Evolutionary conservation across 2,797 vertebrate species (phyloP), one percentile per base, ranked within the genome.

Genomic region (Sebastes elongatus): DNA sequence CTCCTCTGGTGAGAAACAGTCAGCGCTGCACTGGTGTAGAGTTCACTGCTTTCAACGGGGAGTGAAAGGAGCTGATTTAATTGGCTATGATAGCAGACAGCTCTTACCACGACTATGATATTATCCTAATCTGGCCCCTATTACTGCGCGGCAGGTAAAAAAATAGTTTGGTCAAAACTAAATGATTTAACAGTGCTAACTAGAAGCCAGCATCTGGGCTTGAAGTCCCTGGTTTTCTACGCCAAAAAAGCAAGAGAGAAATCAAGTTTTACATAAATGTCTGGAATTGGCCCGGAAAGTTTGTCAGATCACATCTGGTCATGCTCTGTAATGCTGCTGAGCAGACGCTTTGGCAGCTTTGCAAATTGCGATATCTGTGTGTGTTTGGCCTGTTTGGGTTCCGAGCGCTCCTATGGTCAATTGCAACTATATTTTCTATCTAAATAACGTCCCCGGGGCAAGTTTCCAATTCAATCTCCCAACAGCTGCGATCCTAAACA

Each of bases 251-350:
- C 72, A 63, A 83, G 63, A 83, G 66, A 61, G n/a, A 69, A 83
- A 78, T 59, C 25, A 59, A n/a, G 79, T 83, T 89, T 69, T 70
- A 82, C 77, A 87, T 74, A 81, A 82, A 79, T 83, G 35, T 83
- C 59, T 78, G 73, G 71, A 81, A 74, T 71, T 77, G 55, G 65
- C 57, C 33, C 74, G 38, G 20, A 74, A 80, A 65, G 75, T 85
- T 88, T 84, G 81, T 89, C 75, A 76, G 80, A 82, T 87, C 84
- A 74, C 82, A 87, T 87, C 87, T 87, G 87, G 86, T 83, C 81
- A 88, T 83, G 68, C 79, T 84, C 73, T 33, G 52, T 86, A 80
- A 84, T 87, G 80, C 80, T 77, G 59, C 77, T 74, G 69, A 90
- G 78, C 76, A 84, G 80, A 85, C 60, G 14, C 69, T 78, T 82